Evolutionary conservation across 1,140 invertebrate genomes (phyloP).

Genomic region (Zaprionus kolodkinae): DNA sequence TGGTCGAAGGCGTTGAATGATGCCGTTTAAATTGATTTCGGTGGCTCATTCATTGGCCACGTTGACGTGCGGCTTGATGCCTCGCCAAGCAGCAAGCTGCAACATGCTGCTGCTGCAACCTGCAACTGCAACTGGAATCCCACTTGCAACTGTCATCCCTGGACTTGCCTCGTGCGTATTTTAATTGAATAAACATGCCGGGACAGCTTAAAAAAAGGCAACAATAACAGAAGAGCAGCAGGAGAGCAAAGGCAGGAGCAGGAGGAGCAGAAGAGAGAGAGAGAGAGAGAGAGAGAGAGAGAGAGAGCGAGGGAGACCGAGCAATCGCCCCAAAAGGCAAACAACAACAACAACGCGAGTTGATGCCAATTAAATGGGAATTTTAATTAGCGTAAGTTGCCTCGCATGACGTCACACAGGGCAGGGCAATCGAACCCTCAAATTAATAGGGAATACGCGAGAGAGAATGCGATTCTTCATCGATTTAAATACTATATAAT

Average conservation of each 20-base stretch:
- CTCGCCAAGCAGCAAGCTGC: background rate
- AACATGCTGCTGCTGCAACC: constrained; percentile 40
- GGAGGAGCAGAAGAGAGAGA: background rate
- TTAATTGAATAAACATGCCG: constrained; percentile 78
- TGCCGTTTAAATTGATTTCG: constrained; percentile 79
- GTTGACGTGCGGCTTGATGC: constrained; percentile 45
- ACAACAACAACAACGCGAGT: constrained; percentile 78
- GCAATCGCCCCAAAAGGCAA: constrained; percentile 76
- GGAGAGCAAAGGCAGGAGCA: background rate
- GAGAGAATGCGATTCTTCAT: no score
- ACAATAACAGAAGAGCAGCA: constrained; percentile 20
- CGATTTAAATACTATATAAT: no score
- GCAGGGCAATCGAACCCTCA: background rate
- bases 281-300: no score
- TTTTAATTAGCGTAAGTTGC: constrained; percentile 80
- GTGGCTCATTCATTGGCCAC: constrained; percentile 57
- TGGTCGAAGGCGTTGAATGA: constrained; percentile 75
- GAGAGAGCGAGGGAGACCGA: no score
- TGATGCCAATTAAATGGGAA: constrained; percentile 81
- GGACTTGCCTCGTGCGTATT: constrained; percentile 62
- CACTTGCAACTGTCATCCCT: constrained; percentile 32
- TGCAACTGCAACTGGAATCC: constrained; percentile 27
- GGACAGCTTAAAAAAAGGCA: constrained; percentile 36
- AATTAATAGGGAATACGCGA: no score
- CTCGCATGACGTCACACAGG: constrained; percentile 58